phyloP scores from a whole-genome alignment of 2,113 vertebrate genomes.

The Poecile atricapillus region DNA sequence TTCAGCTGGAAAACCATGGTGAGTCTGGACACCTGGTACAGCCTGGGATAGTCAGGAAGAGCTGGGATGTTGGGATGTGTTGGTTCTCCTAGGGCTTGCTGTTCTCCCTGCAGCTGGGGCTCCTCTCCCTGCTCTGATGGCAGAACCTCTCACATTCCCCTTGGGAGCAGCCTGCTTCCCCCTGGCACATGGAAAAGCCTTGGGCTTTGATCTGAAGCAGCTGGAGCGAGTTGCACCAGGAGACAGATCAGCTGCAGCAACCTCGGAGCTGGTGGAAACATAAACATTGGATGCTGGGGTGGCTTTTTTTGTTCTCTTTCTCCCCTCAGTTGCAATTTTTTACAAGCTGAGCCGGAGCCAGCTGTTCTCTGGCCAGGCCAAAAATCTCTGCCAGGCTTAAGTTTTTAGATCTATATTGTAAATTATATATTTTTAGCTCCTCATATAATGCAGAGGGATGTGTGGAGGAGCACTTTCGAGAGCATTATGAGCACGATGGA shows the following conservation, averaged over 20 bases:
- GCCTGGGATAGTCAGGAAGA: neutral
- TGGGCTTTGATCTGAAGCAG: conserved; percentile 56
- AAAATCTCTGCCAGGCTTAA: neutral
- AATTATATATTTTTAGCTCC: neutral
- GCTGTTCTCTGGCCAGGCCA: neutral
- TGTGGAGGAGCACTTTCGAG: neutral
- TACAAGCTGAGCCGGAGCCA: neutral
- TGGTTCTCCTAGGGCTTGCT: neutral
- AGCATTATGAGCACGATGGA: neutral
- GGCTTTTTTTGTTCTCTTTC: neutral
- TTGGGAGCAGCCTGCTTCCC: conserved; percentile 45
- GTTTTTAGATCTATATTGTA: neutral
- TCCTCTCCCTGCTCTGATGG: conserved; percentile 46
- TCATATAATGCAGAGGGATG: neutral
- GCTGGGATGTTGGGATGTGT: neutral
- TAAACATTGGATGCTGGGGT: conserved; percentile 11
- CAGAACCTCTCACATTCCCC: conserved; percentile 44
- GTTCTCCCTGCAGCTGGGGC: conserved; percentile 12
- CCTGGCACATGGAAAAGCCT: conserved; percentile 24
- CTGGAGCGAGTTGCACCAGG: conserved; percentile 27
- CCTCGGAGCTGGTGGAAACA: conserved; percentile 24
- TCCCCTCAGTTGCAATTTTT: conserved; percentile 8
- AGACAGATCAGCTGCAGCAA: conserved; percentile 37
- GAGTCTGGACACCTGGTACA: neutral
- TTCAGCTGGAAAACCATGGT: neutral